Evolutionary conservation across 2,888 invertebrate species (phyloP).

Genomic region (Stramonita haemastoma): DNA sequence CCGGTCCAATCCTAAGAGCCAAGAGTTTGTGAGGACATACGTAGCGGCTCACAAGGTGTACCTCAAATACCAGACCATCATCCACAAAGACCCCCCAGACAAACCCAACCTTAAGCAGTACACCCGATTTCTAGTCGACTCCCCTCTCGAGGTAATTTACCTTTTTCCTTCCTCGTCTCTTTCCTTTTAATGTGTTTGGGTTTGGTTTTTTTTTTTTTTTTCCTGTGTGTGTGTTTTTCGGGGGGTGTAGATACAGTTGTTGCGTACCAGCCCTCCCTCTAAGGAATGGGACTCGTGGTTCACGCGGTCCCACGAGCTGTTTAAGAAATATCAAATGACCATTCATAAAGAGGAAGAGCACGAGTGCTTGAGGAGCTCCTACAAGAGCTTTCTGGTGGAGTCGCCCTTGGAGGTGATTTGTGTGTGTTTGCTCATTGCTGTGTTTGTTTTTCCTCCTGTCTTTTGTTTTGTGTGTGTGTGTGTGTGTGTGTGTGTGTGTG

Average conservation of each 20-base stretch:
- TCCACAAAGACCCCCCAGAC: conserved; percentile 88
- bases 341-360: conserved; percentile 89
- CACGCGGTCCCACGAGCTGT: conserved; percentile 81
- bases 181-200: neutral
- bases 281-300: conserved; percentile 75
- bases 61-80: conserved; percentile 89
- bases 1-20: conserved; percentile 73
- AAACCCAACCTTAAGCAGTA: conserved; percentile 87
- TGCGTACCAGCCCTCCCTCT: conserved; percentile 62
- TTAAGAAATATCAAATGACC: conserved; percentile 90
- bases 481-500: neutral
- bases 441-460: neutral
- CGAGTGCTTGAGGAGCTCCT: conserved; percentile 86
- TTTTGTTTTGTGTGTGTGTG: neutral
- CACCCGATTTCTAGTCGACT: conserved; percentile 89
- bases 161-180: neutral
- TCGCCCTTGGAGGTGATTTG: conserved; percentile 88
- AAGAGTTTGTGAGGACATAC: conserved; percentile 76
- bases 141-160: conserved; percentile 80
- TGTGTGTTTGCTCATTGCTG: neutral
- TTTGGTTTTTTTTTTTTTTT: neutral
- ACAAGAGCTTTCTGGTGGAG: conserved; percentile 89
- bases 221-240: neutral
- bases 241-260: conserved; percentile 72
- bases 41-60: conserved; percentile 82